Percentiles rank a stretch among this genome's conserved stretches.
These are phyloP conservation scores for Microchirus variegatus DNA, from an alignment of 2,797 vertebrate species.

Conservation along the genomic window DNA sequence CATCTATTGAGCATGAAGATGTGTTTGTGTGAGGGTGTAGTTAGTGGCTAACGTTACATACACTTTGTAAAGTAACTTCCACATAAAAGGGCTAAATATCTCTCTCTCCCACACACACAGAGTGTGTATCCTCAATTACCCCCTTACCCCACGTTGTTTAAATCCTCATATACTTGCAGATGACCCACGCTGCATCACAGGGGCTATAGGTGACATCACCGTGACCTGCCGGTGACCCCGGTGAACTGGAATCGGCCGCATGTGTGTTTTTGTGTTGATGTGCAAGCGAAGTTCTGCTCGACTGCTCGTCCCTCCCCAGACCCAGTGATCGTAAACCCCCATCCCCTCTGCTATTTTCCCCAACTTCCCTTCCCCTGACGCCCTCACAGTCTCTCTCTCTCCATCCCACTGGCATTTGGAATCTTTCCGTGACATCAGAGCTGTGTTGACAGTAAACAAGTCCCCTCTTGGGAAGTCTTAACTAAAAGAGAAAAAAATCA, in stretches of 20 bases:
- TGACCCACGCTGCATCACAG: slow-evolving; percentile 23
- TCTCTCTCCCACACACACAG: background rate
- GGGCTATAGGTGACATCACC: slow-evolving; percentile 18
- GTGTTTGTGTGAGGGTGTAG: slow-evolving; percentile 12
- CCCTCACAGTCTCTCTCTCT: slow-evolving; percentile 24
- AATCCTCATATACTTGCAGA: slow-evolving; percentile 34
- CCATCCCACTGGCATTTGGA: slow-evolving; percentile 52
- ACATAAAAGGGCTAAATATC: slow-evolving; percentile 17
- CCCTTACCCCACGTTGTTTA: slow-evolving; percentile 44
- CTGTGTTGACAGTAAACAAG: slow-evolving; percentile 75
- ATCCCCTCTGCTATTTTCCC: slow-evolving; percentile 37
- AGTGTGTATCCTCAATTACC: slow-evolving; percentile 26
- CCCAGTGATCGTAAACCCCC: slow-evolving; percentile 8
- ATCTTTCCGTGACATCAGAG: slow-evolving; percentile 83
- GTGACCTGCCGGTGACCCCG: slow-evolving; percentile 34
- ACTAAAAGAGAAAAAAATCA: slow-evolving; percentile 50
- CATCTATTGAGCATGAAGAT: background rate
- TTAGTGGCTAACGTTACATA: slow-evolving; percentile 24
- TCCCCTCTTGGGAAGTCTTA: slow-evolving; percentile 66
- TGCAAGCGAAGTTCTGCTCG: slow-evolving; percentile 7
- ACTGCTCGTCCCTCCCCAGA: slow-evolving; percentile 10
- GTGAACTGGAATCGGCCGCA: slow-evolving; percentile 26
- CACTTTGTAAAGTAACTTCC: slow-evolving; percentile 34
- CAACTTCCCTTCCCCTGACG: slow-evolving; percentile 38
- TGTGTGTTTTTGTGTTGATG: slow-evolving; percentile 42